Evolutionary conservation across 2,888 invertebrate genomes (phyloP), one percentile per base, ranked within the genome.

Genomic region (Agrotis clavis): DNA sequence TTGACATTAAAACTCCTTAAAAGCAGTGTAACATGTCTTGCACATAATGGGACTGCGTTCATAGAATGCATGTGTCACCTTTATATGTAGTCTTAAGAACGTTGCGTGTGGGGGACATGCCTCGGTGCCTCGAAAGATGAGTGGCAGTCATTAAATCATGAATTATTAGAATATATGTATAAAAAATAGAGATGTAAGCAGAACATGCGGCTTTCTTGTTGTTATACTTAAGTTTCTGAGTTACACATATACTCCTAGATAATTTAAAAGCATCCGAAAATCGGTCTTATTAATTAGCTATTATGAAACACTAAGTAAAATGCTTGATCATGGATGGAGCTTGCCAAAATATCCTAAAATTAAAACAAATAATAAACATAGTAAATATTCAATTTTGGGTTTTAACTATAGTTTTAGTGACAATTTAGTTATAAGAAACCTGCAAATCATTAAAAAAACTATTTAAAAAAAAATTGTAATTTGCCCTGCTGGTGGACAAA

Each of bases 71-170:
- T 47, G 64, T 61, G 25, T 50, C 67, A 67, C 82, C 64, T 82
- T 72, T 82, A 77, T 79, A 79, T 76, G 54, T 56, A 25, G 45
- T 65, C 25, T 51, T 54, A 67, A 65, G 53, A 63, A 54, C 56
- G 73, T 80, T 71, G 76, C 81, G 83, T 71, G 69, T 75, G 60
- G 60, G 74, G 77, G 82, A 79, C 66, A 71, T 30, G 76, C 47
- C 60, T 65, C 50, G 47, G 1, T 81, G 60, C 63, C 14, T 50
- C 50, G 54, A 56, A 14, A 74, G 67, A 81, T 74, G n/a, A 16
- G 63, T 18, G 47, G 16, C 51, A 19, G n/a, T 69, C 25, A 25
- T 69, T 60, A 68, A 77, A 53, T 69, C 6, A 69, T 53, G 9
- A 60, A 60, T 48, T 48, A 47, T 41, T 41, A 11, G 41, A 1